These are phyloP conservation scores for Seriola aureovittata DNA, from an alignment of 2,113 vertebrate species.

Conservation along the genomic window DNA sequence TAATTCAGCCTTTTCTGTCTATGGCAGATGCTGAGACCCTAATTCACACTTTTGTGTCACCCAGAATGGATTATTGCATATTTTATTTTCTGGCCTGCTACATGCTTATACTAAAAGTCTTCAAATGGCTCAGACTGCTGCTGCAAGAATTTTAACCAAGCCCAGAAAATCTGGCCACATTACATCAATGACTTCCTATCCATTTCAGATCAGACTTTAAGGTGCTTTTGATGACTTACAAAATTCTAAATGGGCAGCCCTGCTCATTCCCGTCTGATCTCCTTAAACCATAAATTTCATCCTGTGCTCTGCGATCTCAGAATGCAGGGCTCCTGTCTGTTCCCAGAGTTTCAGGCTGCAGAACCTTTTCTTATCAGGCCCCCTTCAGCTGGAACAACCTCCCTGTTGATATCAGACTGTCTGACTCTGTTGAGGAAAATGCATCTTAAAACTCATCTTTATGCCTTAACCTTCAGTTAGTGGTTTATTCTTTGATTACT, in stretches of 20 bases:
- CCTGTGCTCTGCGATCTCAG: background rate
- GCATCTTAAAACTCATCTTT: background rate
- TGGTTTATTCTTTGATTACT: background rate
- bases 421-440: background rate
- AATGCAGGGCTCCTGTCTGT: background rate
- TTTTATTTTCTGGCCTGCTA: background rate
- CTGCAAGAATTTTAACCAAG: too few species aligned
- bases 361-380: too few species aligned
- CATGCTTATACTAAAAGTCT: background rate
- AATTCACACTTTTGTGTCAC: background rate
- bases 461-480: background rate
- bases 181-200: too few species aligned
- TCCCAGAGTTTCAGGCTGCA: background rate
- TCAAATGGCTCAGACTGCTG: too few species aligned
- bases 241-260: background rate
- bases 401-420: background rate
- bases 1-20: too few species aligned
- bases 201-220: too few species aligned
- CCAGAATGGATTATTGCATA: background rate
- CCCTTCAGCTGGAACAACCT: background rate
- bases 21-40: background rate
- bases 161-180: too few species aligned
- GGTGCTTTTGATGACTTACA: background rate
- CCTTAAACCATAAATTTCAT: background rate
- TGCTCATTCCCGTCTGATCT: background rate